Percentiles rank a stretch among this genome's conserved stretches.
Evolutionary conservation across 2,113 vertebrate genomes (phyloP).

Genomic region (Salminus brasiliensis): DNA sequence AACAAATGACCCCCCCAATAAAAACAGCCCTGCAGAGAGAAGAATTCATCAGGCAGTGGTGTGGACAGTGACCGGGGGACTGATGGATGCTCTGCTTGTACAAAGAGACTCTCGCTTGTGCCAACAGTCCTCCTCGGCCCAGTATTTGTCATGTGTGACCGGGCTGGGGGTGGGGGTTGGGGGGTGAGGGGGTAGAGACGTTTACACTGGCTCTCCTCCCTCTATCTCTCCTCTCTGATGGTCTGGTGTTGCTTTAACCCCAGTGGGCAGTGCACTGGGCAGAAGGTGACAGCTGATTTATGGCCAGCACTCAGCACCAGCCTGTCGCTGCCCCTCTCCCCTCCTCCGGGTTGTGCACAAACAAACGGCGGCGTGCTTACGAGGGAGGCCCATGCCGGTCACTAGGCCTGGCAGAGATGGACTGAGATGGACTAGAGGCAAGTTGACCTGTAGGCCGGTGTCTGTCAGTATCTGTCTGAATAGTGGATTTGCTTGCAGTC

Average conservation of each 20-base stretch:
- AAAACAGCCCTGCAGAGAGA: conserved; percentile 26
- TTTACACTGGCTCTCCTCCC: conserved; percentile 65
- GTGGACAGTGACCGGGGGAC: conserved; percentile 26
- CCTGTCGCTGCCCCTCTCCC: conserved; percentile 4
- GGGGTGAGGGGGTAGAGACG: too few relatives aligned
- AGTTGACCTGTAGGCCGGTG: not conserved
- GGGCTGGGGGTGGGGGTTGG: conserved; percentile 67
- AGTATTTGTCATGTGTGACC: conserved; percentile 60
- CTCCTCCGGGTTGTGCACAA: conserved; percentile 19
- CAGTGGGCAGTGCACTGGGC: conserved; percentile 67
- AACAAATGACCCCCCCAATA: conserved; percentile 27
- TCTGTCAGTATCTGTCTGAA: too few relatives aligned
- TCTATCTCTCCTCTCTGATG: conserved; percentile 52
- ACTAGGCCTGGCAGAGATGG: not conserved
- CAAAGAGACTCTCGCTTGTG: conserved; percentile 23
- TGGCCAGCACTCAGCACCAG: conserved; percentile 43
- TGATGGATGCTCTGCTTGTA: conserved; percentile 23
- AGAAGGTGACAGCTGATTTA: conserved; percentile 75
- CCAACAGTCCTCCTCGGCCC: conserved; percentile 26
- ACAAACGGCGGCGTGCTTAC: conserved; percentile 46
- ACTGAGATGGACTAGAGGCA: conserved; percentile 11
- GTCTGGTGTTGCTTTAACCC: conserved; percentile 78
- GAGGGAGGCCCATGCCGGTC: not conserved
- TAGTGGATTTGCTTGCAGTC: too few relatives aligned
- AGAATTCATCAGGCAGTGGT: conserved; percentile 38